Evolutionary conservation across 2,113 vertebrate genomes (phyloP), one percentile per base, ranked within the genome.

Genomic region (Otis tarda): DNA sequence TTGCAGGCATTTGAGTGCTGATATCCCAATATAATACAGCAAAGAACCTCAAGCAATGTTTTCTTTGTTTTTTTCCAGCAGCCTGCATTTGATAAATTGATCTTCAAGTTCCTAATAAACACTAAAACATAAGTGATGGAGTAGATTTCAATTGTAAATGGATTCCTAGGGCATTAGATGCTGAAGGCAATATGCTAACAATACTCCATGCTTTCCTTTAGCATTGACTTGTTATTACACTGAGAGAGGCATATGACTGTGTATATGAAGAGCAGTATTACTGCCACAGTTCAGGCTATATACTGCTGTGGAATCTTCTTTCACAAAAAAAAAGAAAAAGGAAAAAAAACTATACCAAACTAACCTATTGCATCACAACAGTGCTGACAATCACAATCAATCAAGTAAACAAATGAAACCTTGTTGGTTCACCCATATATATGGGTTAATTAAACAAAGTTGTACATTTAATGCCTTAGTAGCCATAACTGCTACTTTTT

Each of bases 1-100:
- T 31, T 85, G 73, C 89, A 91, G 91, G 35, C 39, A 39, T 89
- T 41, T 90, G 87, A 89, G 75, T 57, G 80, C 56, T 85, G 60
- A 41, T 93, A 83, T 45, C 33, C 70, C 43, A 76, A 74, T 75
- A 57, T 75, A 76, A 83, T 64, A 70, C 16, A 94, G 47, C 39
- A 61, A 31, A 93, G 75, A 84, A 95, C 31, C 35, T 80, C 6
- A 0, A 95, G 76, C 35, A 94, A 41, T 27, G 63, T 10, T 6
- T 53, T 73, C 11, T 73, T 50, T 86, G 78, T 67, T 19, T 33
- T 19, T 33, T 33, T 15, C 14, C 19, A 81, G 30, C 4, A 83
- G 24, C 19, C 68, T 83, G n/a, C 64, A 79, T 93, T 91, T 97
- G 94, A 83, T 89, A 88, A 89, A 95, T 78, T 63, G 49, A 67